phyloP scores from a whole-genome alignment of 92 coral and sea anemone genomes.

The Palythoa grandiflora region DNA sequence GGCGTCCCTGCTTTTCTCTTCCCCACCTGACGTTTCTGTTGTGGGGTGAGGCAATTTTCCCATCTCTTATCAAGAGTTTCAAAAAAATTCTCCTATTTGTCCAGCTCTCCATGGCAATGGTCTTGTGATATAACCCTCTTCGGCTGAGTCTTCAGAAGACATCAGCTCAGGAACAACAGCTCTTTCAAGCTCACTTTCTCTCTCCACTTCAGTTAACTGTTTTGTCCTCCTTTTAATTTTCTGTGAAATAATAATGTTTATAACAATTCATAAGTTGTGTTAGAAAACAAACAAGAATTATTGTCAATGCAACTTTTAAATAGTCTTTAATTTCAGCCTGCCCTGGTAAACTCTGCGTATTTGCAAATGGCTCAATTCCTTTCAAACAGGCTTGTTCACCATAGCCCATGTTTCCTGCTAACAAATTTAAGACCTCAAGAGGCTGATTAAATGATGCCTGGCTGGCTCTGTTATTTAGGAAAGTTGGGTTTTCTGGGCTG shows the following conservation, averaged over 20 bases:
- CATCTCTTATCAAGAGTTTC: not conserved
- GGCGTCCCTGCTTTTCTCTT: not conserved
- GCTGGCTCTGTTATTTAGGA: not conserved
- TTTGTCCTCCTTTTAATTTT: not conserved
- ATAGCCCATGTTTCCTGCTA: not conserved
- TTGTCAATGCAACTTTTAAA: not conserved
- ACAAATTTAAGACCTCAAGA: not conserved
- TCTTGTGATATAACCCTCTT: not conserved
- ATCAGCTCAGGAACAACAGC: not conserved
- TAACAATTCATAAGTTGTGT: not conserved
- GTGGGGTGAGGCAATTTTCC: conserved; percentile 3
- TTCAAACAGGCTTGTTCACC: not conserved
- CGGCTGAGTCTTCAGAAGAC: not conserved
- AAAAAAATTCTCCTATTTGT: not conserved
- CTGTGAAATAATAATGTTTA: not conserved
- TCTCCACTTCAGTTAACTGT: not conserved
- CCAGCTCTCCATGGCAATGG: not conserved
- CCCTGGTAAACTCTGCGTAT: not conserved
- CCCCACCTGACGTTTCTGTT: not conserved
- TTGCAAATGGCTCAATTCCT: not conserved
- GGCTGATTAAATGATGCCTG: not conserved
- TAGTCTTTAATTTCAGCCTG: not conserved
- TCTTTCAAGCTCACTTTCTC: not conserved
- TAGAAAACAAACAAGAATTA: not conserved
- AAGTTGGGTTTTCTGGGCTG: not conserved